Conservation (phyloP, 2,113 vertebrate species). For the Buteo buteo region DNA sequence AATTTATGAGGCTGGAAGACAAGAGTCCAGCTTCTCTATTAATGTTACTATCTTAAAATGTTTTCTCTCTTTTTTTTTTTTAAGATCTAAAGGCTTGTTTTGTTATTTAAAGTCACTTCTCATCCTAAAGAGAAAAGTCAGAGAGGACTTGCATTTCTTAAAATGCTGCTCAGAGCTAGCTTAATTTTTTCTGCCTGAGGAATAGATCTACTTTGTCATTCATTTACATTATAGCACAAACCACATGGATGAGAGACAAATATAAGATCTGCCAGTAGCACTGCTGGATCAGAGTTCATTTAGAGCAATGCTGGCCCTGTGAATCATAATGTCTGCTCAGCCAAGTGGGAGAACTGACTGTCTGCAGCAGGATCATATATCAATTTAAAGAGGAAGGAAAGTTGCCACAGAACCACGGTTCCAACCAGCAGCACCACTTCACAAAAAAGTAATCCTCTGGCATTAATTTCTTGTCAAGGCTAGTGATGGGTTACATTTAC, state of each 20-base stretch:
- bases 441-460: not conserved
- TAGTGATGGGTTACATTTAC: not conserved
- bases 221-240: not conserved
- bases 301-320: not conserved
- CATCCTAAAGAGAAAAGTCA: not conserved
- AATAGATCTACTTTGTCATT: not conserved
- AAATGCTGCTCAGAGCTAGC: not conserved
- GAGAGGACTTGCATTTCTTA: not conserved
- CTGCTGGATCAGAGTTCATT: not conserved
- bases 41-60: not conserved
- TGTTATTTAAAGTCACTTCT: not conserved
- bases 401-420: not conserved
- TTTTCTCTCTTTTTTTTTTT: not conserved
- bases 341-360: not conserved
- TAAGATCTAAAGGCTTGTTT: not conserved
- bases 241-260: not conserved
- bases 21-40: not conserved
- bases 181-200: not conserved
- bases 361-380: not conserved
- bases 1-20: not conserved
- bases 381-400: not conserved
- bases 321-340: conserved; percentile 1
- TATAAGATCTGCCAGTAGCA: not conserved
- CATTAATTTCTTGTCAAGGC: conserved; percentile 17
- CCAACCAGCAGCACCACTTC: not conserved